These are phyloP conservation scores for Bettongia penicillata DNA, from an alignment of 2,113 vertebrate genomes.

Conservation along the genomic window DNA sequence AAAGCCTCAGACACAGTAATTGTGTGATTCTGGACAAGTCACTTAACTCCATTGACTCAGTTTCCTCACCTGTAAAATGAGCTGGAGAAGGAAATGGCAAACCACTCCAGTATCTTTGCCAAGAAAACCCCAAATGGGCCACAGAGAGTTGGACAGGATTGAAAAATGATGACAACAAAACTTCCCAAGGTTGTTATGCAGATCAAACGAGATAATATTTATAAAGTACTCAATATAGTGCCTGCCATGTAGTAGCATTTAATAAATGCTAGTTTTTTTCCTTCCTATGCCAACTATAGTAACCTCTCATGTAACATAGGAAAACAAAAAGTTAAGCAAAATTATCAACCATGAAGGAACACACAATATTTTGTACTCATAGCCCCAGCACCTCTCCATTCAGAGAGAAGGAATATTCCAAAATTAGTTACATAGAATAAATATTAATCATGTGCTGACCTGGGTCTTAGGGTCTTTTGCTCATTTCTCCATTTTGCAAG, in stretches of 20 bases:
- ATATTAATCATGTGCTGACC: background rate
- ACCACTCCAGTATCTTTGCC: background rate
- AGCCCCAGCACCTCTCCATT: background rate
- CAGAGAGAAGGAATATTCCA: background rate
- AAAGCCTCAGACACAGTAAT: background rate
- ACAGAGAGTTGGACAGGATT: background rate
- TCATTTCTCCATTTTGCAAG: slow-evolving; percentile 63
- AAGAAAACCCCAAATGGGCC: background rate
- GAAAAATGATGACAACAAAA: background rate
- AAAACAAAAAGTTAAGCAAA: background rate
- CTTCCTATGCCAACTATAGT: background rate
- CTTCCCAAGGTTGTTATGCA: background rate
- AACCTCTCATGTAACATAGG: background rate
- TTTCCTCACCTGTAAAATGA: background rate
- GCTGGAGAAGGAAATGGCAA: background rate
- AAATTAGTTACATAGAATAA: background rate
- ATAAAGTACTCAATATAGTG: background rate
- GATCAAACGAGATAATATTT: background rate
- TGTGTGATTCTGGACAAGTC: background rate
- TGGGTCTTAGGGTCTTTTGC: background rate
- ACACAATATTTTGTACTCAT: background rate
- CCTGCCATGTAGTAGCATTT: background rate
- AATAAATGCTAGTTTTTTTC: background rate
- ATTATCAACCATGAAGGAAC: background rate
- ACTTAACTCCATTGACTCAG: background rate